These are phyloP conservation scores for Agrochola macilenta DNA, from an alignment of 2,888 invertebrate species.

Conservation along the genomic window DNA sequence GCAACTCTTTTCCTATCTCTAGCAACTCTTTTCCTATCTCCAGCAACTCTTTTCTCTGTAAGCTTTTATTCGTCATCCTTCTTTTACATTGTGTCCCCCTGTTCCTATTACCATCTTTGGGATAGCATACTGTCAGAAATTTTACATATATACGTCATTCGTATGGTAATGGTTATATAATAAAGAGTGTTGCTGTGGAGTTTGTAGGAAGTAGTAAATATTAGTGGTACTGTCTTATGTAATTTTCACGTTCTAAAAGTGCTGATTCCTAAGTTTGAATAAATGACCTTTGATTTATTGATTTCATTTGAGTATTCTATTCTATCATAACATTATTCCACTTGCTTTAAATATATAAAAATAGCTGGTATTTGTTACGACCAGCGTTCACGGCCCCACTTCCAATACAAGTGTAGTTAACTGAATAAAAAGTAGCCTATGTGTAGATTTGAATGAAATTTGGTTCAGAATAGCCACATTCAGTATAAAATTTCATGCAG, in stretches of 20 bases:
- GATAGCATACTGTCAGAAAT: background rate
- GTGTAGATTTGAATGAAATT: constrained; percentile 19
- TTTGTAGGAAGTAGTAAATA: background rate
- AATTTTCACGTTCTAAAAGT: background rate
- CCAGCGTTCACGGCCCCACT: background rate
- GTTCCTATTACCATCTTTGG: background rate
- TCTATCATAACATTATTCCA: background rate
- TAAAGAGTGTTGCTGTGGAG: background rate
- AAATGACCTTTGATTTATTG: background rate
- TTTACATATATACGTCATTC: background rate
- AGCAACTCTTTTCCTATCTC: no score
- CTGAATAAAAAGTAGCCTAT: constrained; percentile 30
- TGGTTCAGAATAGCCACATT: constrained; percentile 29
- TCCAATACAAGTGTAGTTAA: constrained; percentile 21
- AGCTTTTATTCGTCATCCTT: background rate
- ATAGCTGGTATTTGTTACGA: background rate
- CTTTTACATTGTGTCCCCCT: background rate
- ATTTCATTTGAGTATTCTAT: constrained; percentile 1
- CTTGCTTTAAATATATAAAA: background rate
- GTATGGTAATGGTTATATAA: background rate
- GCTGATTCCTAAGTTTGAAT: background rate
- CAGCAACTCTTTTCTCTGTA: background rate
- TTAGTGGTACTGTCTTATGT: no score
- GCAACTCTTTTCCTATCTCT: background rate
- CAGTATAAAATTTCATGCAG: constrained; percentile 40